Base-by-base conservation (phyloP, 2,888 invertebrate species). In the Tinea pellionella region DNA sequence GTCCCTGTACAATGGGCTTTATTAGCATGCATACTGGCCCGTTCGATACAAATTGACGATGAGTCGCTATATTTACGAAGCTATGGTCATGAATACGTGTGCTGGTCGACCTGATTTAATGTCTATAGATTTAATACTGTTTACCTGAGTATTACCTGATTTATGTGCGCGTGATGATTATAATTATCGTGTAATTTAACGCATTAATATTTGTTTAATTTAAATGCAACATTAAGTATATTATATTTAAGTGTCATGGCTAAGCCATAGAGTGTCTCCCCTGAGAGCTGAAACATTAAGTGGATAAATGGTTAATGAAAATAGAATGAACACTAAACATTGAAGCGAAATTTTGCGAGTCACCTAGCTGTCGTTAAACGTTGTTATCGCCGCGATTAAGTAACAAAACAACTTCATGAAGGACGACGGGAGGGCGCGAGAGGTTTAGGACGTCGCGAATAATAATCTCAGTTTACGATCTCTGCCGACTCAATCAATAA, bases 281-380 rank as follows among this genome's bases (percentile, higher is more conserved):
- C 77, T 76, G 78, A 81, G 82, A 82, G 81, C 77, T 78, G 80
- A 81, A 84, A 83, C 86, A 87, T 87, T 87, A 87, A 87, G 84
- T 86, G 84, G 80, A 78, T 82, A 82, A 87, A 86, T 84, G 86
- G 84, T 84, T 86, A 87, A 87, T 87, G 86, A 86, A 87, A 87
- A 86, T 80, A 82, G 84, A 86, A 87, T 84, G 86, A 86, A 85
- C 77, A 86, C 86, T 87, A 87, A 87, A 87, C 85, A 87, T 86
- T 80, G 82, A 74, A 78, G 85, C 80, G 83, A 80, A 85, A 83
- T 85, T 87, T 82, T 73, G 85, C 86, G 80, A 87, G 86, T 87
- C 86, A 87, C 86, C 86, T 87, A 84, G 85, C 78, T 80, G 83
- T 87, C 86, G 83, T 87, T 87, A 87, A 87, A 86, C 75, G 83